Percentiles rank a stretch among this genome's conserved stretches.
Evolutionary conservation across 2,888 invertebrate genomes (phyloP).

Genomic region (Drosophila diplacantha): DNA sequence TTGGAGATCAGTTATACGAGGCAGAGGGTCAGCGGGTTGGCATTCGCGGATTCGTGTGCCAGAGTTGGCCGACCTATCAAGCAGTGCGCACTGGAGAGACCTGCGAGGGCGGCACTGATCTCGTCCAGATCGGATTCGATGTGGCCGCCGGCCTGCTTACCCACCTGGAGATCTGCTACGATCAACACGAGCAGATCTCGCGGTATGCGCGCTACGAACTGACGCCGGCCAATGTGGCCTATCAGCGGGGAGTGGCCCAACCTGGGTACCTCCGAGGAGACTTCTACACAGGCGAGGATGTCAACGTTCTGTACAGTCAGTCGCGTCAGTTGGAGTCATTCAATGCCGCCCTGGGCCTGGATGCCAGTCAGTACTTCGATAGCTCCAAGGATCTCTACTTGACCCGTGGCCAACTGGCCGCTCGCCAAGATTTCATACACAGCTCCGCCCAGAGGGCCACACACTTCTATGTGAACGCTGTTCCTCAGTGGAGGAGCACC

Average conservation of each 20-base stretch:
- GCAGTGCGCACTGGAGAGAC: conserved; percentile 58
- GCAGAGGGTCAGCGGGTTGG: conserved; percentile 55
- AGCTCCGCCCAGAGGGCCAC: conserved; percentile 79
- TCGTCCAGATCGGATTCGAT: conserved; percentile 77
- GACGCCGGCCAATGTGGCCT: conserved; percentile 76
- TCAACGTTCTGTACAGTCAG: conserved; percentile 73
- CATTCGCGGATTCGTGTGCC: conserved; percentile 73
- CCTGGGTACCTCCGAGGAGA: conserved; percentile 73
- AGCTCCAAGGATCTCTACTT: conserved; percentile 59
- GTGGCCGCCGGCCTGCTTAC: conserved; percentile 68
- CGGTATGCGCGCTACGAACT: conserved; percentile 77
- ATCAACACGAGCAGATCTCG: conserved; percentile 74
- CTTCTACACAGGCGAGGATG: conserved; percentile 73
- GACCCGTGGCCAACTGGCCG: conserved; percentile 79
- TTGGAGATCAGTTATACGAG: conserved; percentile 61
- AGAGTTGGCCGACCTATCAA: conserved; percentile 65
- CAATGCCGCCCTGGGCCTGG: conserved; percentile 67
- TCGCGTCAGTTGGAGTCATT: conserved; percentile 74
- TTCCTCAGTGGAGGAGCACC: conserved; percentile 80
- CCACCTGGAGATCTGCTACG: conserved; percentile 77
- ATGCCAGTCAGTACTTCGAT: conserved; percentile 60
- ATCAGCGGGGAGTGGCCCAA: conserved; percentile 76
- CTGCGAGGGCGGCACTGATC: conserved; percentile 72
- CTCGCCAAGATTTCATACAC: conserved; percentile 79
- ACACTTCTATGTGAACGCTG: conserved; percentile 79